A percentile compares a stretch with the other conserved stretches of the same genome.
Evolutionary conservation across 2,113 vertebrate genomes (phyloP).

Genomic region (Lontra canadensis): DNA sequence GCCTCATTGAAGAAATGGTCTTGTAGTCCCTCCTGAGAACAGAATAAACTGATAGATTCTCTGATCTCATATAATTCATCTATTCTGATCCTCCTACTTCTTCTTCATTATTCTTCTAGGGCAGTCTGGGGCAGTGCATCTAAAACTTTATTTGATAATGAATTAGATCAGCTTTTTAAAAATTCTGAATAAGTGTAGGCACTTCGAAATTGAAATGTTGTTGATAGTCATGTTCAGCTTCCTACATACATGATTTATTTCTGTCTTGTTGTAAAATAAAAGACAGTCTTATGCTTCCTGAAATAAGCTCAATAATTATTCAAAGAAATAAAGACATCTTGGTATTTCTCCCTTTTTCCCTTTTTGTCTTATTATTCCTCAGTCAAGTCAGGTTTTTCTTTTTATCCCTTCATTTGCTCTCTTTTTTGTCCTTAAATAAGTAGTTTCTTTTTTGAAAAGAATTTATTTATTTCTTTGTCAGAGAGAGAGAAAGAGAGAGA

Average conservation of each 20-base stretch:
- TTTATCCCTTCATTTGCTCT: background rate
- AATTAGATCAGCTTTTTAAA: background rate
- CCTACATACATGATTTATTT: background rate
- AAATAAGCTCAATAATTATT: background rate
- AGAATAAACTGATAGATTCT: background rate
- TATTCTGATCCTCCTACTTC: background rate
- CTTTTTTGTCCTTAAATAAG: background rate
- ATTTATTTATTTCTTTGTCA: too few species aligned
- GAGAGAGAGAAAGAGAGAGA: too few species aligned
- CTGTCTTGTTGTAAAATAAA: background rate
- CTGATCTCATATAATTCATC: background rate
- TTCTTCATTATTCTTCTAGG: background rate
- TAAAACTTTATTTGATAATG: background rate
- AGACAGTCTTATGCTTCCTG: background rate
- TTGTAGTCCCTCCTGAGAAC: background rate
- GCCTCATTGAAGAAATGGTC: background rate
- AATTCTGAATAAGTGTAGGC: background rate
- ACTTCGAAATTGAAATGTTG: constrained; percentile 6
- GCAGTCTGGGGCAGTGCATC: background rate
- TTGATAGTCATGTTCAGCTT: background rate
- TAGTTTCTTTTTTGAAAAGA: too few species aligned
- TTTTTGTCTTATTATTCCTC: background rate
- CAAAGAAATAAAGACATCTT: background rate
- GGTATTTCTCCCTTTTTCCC: background rate
- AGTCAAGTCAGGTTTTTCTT: background rate